Percentiles rank a stretch among this genome's conserved stretches.
These are phyloP conservation scores for Paragorgia papillata DNA, from an alignment of 92 coral and sea anemone genomes.

Conservation along the genomic window DNA sequence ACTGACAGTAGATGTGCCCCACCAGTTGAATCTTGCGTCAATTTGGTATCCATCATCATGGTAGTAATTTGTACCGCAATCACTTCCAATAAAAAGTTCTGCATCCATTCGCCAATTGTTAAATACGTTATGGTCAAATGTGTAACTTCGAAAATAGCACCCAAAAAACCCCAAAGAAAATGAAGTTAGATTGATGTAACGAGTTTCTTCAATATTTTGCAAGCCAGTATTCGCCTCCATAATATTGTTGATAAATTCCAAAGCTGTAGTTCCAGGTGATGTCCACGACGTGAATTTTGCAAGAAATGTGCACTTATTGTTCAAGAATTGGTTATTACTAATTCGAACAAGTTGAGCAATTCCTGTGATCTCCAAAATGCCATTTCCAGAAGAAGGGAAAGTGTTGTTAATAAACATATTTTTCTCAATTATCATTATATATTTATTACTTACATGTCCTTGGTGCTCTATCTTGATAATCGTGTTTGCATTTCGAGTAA, in stretches of 20 bases:
- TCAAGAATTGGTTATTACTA: constrained; percentile 40
- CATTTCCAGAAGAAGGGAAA: constrained; percentile 19
- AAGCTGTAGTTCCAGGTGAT: not conserved
- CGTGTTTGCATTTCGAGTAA: not conserved
- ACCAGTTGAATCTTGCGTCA: constrained; percentile 62
- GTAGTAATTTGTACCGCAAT: not conserved
- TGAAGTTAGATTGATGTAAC: not conserved
- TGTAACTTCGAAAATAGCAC: constrained; percentile 5
- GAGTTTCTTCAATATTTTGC: not conserved
- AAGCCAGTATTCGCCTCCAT: constrained; percentile 24
- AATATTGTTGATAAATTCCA: constrained; percentile 47
- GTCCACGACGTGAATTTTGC: not conserved
- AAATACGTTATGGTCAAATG: constrained; percentile 46
- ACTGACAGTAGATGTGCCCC: constrained; percentile 44
- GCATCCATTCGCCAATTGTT: constrained; percentile 37
- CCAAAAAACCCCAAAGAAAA: constrained; percentile 37
- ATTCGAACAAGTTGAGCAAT: constrained; percentile 3
- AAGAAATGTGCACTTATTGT: constrained; percentile 35
- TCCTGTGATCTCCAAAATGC: constrained; percentile 44
- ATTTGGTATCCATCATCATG: constrained; percentile 11
- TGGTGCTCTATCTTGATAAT: not conserved
- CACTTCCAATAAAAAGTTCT: constrained; percentile 50
- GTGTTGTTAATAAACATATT: constrained; percentile 51
- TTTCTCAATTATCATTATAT: not conserved
- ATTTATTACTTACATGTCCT: too few relatives aligned